phyloP scores from a whole-genome alignment of 1,140 invertebrate genomes.

The Oscheius sp. region DNA sequence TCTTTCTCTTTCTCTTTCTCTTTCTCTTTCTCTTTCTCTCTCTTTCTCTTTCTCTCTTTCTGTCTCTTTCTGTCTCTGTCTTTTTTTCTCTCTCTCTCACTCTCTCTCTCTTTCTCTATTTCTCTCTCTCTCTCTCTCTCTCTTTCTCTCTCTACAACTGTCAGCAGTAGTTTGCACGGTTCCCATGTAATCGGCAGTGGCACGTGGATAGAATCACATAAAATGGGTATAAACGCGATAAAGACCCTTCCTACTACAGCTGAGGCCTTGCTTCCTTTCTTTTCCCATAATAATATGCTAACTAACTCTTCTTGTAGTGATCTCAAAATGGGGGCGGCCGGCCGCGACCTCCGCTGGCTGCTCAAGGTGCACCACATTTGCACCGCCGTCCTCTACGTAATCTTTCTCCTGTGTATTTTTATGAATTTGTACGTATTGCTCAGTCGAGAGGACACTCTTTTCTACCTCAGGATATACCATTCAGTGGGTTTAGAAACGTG shows the following conservation, averaged over 20 bases:
- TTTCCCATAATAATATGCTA: too few relatives aligned
- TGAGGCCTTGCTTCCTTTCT: too few relatives aligned
- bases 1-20: not conserved
- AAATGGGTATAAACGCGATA: too few relatives aligned
- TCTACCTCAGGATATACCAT: constrained; percentile 58
- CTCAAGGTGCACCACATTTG: constrained; percentile 39
- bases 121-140: not conserved
- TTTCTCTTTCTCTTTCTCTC: not conserved
- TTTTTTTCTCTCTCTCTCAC: not conserved
- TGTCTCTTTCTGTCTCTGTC: not conserved
- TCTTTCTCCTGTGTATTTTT: constrained; percentile 52
- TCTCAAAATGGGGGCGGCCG: not conserved
- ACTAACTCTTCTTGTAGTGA: too few relatives aligned
- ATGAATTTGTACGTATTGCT: constrained; percentile 57
- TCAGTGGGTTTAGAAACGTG: too few relatives aligned
- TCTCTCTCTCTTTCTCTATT: not conserved
- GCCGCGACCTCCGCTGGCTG: not conserved
- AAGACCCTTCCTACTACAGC: too few relatives aligned
- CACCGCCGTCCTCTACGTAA: constrained; percentile 40
- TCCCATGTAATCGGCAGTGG: not conserved
- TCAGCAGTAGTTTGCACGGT: not conserved
- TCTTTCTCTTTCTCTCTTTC: not conserved
- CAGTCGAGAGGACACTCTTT: constrained; percentile 53
- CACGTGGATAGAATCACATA: too few relatives aligned
- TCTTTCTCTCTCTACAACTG: not conserved